Evolutionary conservation across 2,797 vertebrate species (phyloP).

Genomic region (Chelmon rostratus): DNA sequence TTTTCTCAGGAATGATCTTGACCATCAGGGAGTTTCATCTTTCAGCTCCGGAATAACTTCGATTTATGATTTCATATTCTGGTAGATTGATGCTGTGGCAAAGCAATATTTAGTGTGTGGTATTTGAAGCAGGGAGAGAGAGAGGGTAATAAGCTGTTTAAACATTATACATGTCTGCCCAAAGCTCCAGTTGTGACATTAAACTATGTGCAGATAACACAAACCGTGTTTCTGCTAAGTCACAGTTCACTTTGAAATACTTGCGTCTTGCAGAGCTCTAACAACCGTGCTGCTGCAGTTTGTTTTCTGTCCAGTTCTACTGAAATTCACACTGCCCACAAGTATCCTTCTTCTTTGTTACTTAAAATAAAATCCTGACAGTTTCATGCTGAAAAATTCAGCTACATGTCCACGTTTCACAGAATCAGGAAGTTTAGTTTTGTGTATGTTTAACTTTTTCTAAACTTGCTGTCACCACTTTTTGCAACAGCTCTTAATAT

Average conservation of each 20-base stretch:
- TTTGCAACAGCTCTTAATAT: neutral
- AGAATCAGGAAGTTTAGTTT: neutral
- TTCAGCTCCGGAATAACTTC: neutral
- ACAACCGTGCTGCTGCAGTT: neutral
- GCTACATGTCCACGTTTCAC: no score
- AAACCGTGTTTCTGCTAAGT: neutral
- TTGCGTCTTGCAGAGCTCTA: neutral
- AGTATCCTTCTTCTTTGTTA: neutral
- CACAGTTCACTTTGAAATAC: neutral
- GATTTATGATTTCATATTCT: slow-evolving; percentile 9
- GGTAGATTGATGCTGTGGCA: neutral
- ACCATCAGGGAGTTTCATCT: slow-evolving; percentile 23
- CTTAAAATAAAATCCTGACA: neutral
- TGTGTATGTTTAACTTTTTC: neutral
- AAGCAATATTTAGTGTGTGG: slow-evolving; percentile 26
- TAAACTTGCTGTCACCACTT: neutral
- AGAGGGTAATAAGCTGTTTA: neutral
- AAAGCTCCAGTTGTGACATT: neutral
- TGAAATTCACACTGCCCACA: neutral
- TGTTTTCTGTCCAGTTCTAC: neutral
- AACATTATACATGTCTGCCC: neutral
- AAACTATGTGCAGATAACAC: neutral
- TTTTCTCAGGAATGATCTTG: slow-evolving; percentile 55
- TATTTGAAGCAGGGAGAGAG: neutral
- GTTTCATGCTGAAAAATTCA: no score